A percentile compares a stretch with the other conserved stretches of the same genome.
Evolutionary conservation across 2,888 invertebrate genomes (phyloP).

Genomic region (Pharmacophagus antenor): DNA sequence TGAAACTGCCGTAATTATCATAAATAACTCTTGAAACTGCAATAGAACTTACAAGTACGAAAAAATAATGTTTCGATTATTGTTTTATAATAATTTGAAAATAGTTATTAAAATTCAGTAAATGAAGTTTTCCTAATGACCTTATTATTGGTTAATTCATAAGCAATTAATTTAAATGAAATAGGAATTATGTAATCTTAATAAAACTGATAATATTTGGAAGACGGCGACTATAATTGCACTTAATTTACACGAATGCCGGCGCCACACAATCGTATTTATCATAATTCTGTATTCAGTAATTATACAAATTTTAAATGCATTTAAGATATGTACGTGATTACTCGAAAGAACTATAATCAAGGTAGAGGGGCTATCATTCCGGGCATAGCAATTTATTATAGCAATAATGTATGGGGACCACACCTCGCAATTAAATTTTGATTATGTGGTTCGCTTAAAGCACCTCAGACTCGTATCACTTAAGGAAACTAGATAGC

Average conservation of each 20-base stretch:
- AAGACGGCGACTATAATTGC: conserved; percentile 12
- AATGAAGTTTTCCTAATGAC: background rate
- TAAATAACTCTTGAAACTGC: background rate
- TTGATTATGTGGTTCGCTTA: conserved; percentile 53
- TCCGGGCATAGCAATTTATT: conserved; percentile 50
- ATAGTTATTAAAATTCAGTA: background rate
- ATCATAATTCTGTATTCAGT: conserved; percentile 8
- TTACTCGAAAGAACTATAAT: conserved; percentile 34
- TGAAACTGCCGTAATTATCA: conserved; percentile 1
- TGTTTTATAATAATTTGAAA: no score
- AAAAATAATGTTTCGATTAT: no score
- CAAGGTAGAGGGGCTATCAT: conserved; percentile 48
- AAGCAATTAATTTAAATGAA: background rate
- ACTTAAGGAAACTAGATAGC: conserved; percentile 30
- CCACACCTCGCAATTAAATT: conserved; percentile 64
- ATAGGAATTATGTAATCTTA: background rate
- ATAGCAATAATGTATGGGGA: conserved; percentile 50
- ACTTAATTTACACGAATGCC: conserved; percentile 5
- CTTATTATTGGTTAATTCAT: background rate
- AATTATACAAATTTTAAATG: conserved; percentile 23
- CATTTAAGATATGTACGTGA: conserved; percentile 36
- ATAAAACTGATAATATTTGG: background rate
- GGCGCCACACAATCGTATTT: conserved; percentile 15
- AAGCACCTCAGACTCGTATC: conserved; percentile 35
- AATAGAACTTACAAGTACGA: background rate